These are phyloP conservation scores for human (Homo sapiens) DNA, from an alignment of 2,113 vertebrate species.

Conservation along the genomic window GRCh38 chr19:48381501-48382000, in stretches of 20 bases:
- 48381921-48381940: constrained; percentile 3
- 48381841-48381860: constrained; percentile 52
- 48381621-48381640: background rate
- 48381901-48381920: background rate
- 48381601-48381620: background rate
- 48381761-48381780: background rate
- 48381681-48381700: background rate
- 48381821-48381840: background rate
- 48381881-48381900: background rate
- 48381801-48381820: background rate
- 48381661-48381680: background rate
- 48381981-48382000: no score
- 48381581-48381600: background rate
- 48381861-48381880: constrained; percentile 55
- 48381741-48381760: background rate
- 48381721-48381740: background rate
- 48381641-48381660: background rate
- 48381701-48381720: background rate
- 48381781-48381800: constrained; percentile 36
- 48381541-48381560: background rate
- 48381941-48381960: background rate
- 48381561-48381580: background rate
- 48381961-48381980: background rate
- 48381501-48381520: background rate
- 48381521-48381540: background rate